A percentile compares a stretch with the other conserved stretches of the same genome.
phyloP scores from a whole-genome alignment of 2,888 invertebrate species.

The Xanthia togata region DNA sequence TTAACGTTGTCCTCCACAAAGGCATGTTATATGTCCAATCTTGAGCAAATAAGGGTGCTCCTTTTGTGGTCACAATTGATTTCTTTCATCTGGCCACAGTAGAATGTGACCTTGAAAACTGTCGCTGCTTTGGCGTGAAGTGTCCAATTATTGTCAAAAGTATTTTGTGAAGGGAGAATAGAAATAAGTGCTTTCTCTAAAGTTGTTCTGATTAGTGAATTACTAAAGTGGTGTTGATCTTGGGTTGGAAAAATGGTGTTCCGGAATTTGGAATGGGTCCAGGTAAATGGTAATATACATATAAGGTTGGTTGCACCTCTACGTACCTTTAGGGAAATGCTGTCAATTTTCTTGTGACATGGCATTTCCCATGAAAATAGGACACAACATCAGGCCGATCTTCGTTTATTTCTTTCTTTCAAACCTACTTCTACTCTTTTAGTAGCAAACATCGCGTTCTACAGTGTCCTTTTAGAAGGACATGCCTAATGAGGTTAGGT shows the following conservation, averaged over 20 bases:
- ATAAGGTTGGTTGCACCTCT: background rate
- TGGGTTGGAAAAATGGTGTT: background rate
- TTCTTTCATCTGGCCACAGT: conserved; percentile 38
- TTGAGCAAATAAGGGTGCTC: conserved; percentile 34
- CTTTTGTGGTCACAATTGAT: conserved; percentile 62
- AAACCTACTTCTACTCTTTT: no score
- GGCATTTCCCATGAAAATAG: background rate
- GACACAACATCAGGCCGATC: background rate
- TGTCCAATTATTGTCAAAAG: conserved; percentile 33
- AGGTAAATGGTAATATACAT: background rate
- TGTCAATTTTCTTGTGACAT: background rate
- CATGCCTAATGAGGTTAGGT: conserved; percentile 22
- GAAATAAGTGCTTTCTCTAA: conserved; percentile 22
- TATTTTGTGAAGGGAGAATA: background rate
- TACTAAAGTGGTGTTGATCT: background rate
- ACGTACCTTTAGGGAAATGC: background rate
- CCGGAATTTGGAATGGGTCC: background rate
- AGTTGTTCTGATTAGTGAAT: background rate
- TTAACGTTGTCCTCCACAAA: conserved; percentile 49
- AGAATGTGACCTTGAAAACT: conserved; percentile 24
- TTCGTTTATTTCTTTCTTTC: no score
- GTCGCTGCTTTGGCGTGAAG: conserved; percentile 30
- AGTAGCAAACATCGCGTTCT: no score
- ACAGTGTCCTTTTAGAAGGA: conserved; percentile 1
- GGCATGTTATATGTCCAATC: conserved; percentile 64